Evolutionary conservation across 2,888 invertebrate species (phyloP).

Genomic region (Xanthia icteritia): DNA sequence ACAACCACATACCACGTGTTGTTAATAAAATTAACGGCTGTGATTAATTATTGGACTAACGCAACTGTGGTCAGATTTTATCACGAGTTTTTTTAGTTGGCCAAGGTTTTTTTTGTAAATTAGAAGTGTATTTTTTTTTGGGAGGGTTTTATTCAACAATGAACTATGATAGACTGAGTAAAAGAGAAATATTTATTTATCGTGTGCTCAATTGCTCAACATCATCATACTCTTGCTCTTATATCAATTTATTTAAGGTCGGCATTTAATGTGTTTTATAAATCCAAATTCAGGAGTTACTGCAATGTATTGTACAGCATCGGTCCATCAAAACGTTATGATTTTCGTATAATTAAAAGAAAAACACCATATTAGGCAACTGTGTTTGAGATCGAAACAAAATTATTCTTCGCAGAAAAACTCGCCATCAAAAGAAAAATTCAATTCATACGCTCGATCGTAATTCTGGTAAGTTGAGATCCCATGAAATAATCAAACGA

Average conservation of each 20-base stretch:
- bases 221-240: background rate
- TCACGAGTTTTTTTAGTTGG: constrained; percentile 29
- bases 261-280: background rate
- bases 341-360: background rate
- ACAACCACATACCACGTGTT: constrained; percentile 74
- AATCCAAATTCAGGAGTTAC: background rate
- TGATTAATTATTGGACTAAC: constrained; percentile 78
- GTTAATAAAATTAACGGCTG: constrained; percentile 83
- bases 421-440: constrained; percentile 51
- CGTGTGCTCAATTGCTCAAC: too few relatives aligned
- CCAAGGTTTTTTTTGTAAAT: background rate
- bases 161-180: background rate
- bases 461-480: constrained; percentile 72
- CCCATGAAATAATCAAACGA: constrained; percentile 84
- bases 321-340: too few relatives aligned
- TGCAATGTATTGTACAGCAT: background rate
- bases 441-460: constrained; percentile 70
- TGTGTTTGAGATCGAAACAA: background rate
- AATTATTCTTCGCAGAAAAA: constrained; percentile 1
- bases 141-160: background rate
- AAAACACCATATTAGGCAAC: constrained; percentile 1
- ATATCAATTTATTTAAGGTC: background rate
- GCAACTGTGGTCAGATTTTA: constrained; percentile 67
- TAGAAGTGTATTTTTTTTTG: background rate
- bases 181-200: background rate